Evolutionary conservation across 2,888 invertebrate species (phyloP).

Genomic region (Drymonia ruficornis): DNA sequence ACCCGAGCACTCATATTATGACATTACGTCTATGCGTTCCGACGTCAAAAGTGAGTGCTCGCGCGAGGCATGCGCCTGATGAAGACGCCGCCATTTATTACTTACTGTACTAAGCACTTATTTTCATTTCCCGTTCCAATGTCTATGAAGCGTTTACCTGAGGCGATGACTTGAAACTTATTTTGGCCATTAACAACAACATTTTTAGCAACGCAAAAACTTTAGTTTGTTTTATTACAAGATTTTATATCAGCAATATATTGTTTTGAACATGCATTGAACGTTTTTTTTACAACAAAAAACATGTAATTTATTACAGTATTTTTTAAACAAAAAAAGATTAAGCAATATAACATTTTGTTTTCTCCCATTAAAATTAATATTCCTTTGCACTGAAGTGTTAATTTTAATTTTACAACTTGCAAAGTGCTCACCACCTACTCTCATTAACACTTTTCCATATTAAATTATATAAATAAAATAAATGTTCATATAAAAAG

Average conservation of each 20-base stretch:
- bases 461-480: conserved; percentile 4
- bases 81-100: no score
- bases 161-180: not conserved
- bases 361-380: conserved; percentile 9
- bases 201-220: not conserved
- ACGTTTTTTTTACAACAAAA: not conserved
- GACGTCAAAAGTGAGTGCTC: no score
- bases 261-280: not conserved
- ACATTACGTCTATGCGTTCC: no score
- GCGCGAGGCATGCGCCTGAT: no score
- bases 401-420: conserved; percentile 16
- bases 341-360: conserved; percentile 3
- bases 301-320: not conserved
- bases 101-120: not conserved
- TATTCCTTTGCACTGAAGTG: conserved; percentile 12
- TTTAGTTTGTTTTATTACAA: not conserved
- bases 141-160: not conserved
- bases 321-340: not conserved
- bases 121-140: not conserved
- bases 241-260: not conserved
- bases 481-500: conserved; percentile 5
- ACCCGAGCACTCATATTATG: no score
- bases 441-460: conserved; percentile 16
- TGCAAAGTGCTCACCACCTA: conserved; percentile 16
- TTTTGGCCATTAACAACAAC: conserved; percentile 2